Base-by-base conservation (phyloP, 53 echinoderm and acorn worm species). In the Pentamera pediparva region DNA sequence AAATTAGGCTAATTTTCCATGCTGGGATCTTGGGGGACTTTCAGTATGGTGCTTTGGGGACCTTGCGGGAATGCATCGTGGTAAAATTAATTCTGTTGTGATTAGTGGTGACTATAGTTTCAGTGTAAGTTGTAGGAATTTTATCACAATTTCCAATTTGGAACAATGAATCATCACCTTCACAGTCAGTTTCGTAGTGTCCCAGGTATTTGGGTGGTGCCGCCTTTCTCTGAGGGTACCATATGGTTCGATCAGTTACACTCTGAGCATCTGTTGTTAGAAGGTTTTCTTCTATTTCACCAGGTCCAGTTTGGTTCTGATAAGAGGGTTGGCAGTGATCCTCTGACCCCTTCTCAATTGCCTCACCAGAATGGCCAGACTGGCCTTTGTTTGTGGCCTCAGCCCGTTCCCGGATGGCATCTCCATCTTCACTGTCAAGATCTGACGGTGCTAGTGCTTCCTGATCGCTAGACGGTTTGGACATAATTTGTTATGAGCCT, bases 401-500 rank as follows among this genome's bases (percentile, higher is more conserved):
- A 62, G 36, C 10, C 62, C 36, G 33, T 17, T 15, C 36, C 36
- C 19, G 5, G 36, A 35, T 63, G n/a, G 64, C 2, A 20, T 38
- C 24, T 4, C 39, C 64, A 63, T 63, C 64, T 63, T 63, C 64
- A 63, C 1, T 63, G 0, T 24, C 38, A 21, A 3, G 24, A 37
- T 63, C 10, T 39, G n/a, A 20, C 2, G 32, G 61, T 32, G 61
- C 35, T 19, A 34, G 61, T 1, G 61, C 35, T 61, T 61, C 61
- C 32, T 61, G 61, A 32, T 61, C 35, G 10, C 11, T 63, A 26
- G 64, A 24, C 0, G 9, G 10, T 63, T 63, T 38, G 8, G 64
- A 1, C 27, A 21, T 9, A 43, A 72, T 30, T 35, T 70, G n/a
- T 79, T 56, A 67, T 52, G 21, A 79, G 69, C 54, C 79, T 69